phyloP scores from a whole-genome alignment of 2,888 invertebrate genomes.

The Pachliopta kotzebuea region DNA sequence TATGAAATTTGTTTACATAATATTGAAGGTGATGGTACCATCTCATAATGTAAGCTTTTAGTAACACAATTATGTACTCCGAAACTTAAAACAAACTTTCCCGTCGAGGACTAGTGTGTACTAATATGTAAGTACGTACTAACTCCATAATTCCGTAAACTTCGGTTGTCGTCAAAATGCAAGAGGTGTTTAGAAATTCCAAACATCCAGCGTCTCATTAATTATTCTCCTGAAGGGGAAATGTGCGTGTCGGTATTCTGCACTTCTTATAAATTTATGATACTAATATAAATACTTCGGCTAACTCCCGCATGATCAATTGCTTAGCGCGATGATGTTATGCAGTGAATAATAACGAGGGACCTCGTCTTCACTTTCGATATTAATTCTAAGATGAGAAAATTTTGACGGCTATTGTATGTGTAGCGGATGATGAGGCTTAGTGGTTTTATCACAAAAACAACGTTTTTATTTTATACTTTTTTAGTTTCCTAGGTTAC shows the following conservation, averaged over 20 bases:
- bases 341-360: conserved; percentile 31
- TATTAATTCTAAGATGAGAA: background rate
- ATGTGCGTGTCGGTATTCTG: conserved; percentile 53
- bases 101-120: conserved; percentile 17
- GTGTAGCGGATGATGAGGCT: too few relatives aligned
- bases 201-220: conserved; percentile 61
- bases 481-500: too few relatives aligned
- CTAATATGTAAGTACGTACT: conserved; percentile 24
- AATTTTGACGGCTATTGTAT: too few relatives aligned
- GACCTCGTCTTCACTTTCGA: background rate
- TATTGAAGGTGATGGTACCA: conserved; percentile 5
- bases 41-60: conserved; percentile 4
- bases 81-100: conserved; percentile 28
- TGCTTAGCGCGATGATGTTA: conserved; percentile 40
- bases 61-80: conserved; percentile 15
- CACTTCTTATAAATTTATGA: conserved; percentile 70
- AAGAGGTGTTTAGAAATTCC: conserved; percentile 55
- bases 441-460: too few relatives aligned
- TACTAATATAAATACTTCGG: conserved; percentile 70
- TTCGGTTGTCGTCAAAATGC: conserved; percentile 47
- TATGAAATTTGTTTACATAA: too few relatives aligned
- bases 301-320: conserved; percentile 54
- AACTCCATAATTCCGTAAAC: conserved; percentile 35
- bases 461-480: too few relatives aligned
- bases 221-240: conserved; percentile 52